Evolutionary conservation across 2,113 vertebrate species (phyloP), one percentile per base, ranked within the genome.

Genomic region (Turnix velox): DNA sequence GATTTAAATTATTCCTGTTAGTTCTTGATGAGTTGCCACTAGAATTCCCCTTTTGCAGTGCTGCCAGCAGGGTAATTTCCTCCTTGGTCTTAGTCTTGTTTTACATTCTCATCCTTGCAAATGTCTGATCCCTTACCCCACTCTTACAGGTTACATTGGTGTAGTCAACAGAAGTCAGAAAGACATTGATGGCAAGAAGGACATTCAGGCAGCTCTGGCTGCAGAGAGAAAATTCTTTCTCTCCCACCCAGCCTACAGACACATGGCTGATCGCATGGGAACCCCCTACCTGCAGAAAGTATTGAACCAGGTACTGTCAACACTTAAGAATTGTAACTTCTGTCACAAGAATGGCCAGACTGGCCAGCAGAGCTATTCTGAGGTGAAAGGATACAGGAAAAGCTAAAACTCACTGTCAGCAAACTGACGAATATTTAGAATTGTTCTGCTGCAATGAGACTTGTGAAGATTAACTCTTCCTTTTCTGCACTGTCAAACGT

Each of bases 161-260:
- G 99, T 99, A 87, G 99, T 99, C 87, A 99, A 99, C 97, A 97
- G 99, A 91, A 99, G 99, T 97, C 99, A 99, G 97, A 99, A 99
- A 91, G 99, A 99, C 97, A 99, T 99, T 3, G 99, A 99, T 79
- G 99, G 99, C 48, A 99, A 96, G 96, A 99, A 99, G 95, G 99
- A 99, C 84, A 99, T 99, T 94, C 98, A 97, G 4, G 98, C 99
- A 4, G 99, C 99, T n/a, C 97, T 99, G 96, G 98, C 97, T 10
- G 99, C 99, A 1, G 99, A 99, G 94, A 98, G 99, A 76, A 99
- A 99, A 92, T 99, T 99, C 93, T 99, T 99, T 82, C 98, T 99
- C 59, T 98, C 99, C n/a, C 99, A 99, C 68, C 98, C 99, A 6
- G 97, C 97, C 6, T 99, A 99, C 75, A 98, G 99, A 97, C 99